Base-by-base conservation (phyloP, 2,888 invertebrate genomes). In the Rhamphomyia laevipes region DNA sequence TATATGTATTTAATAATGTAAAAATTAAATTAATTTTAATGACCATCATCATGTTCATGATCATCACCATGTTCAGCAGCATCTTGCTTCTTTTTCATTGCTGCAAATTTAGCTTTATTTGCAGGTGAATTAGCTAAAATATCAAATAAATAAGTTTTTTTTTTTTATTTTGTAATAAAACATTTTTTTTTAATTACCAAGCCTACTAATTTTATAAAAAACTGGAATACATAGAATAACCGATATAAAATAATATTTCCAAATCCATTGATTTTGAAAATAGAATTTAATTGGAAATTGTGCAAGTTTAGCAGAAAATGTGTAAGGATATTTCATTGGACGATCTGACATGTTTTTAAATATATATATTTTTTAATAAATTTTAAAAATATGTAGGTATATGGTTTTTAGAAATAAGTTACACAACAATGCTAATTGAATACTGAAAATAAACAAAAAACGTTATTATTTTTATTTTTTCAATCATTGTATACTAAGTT, bases 281-380 rank as follows among this genome's bases (percentile, higher is more conserved):
- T 89, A 81, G 65, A 72, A 77, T 62, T 81, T 84, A 49, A 76
- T 73, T 5, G 93, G 93, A 63, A 92, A 92, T 67, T 87, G 87
- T 15, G 79, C 84, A 12, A 91, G 56, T 71, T 90, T 89, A 1
- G 90, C 87, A 7, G 81, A 68, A 51, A 82, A 72, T 1, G 92
- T 91, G 73, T 92, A 91, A 0, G 93, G 92, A 68, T 74, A 93
- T 70, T 84, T 88, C 91, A 92, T 90, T 33, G 83, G 84, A 60
- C 85, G 81, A 47, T 77, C 76, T 9, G 23, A 27, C 23, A 27
- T 27, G 9, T 27, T 27, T 21, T 21, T 21, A 21, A 27, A 27
- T 27, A 27, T 27, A 27, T 21, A 4, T 27, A 7, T 27, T 27
- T n/a, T 27, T 27, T 7, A 27, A 27, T 27, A 27, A 27, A 27